Evolutionary conservation across 2,113 vertebrate genomes (phyloP), one percentile per base, ranked within the genome.

Genomic region (Osmerus mordax): DNA sequence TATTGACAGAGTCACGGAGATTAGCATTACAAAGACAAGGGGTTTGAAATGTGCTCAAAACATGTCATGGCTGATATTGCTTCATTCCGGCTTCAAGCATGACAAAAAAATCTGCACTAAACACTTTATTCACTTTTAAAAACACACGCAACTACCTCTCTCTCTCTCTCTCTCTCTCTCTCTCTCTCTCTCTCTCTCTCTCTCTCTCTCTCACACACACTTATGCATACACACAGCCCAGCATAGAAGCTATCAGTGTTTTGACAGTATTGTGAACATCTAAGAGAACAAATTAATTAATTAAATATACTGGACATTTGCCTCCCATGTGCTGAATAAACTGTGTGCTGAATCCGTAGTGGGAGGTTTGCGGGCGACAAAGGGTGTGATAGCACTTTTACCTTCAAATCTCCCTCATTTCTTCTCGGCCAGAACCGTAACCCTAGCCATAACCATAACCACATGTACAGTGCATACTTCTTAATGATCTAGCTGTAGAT

Each of bases 11-110:
- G 80, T 74, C 76, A 71, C 62, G 9, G 41, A 9, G 74, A 87
- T 91, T 90, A 84, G 83, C 89, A 89, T 85, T 82, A 88, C 87
- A 90, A 89, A 90, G 84, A 77, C 64, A 67, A 80, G 23, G 59
- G 62, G 82, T 82, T 86, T 87, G 80, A 84, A 86, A 83, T 79
- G 82, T 85, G 78, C 78, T 78, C 75, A 86, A 80, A 87, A 88
- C 88, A 88, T 86, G 84, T 88, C 89, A 88, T 81, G 84, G 82
- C 83, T 83, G 79, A 86, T 90, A 83, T 29, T 73, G 70, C 86
- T 84, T 88, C 82, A 90, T 84, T 72, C 86, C 78, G 74, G 75
- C 84, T 81, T 87, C 79, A 87, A 83, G 86, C 77, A 65, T 74
- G 82, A 71, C 83, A 23, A 68, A 69, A 12, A 19, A n/a, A 36